Evolutionary conservation across 2,113 vertebrate genomes (phyloP).

Genomic region (Neogale vison): DNA sequence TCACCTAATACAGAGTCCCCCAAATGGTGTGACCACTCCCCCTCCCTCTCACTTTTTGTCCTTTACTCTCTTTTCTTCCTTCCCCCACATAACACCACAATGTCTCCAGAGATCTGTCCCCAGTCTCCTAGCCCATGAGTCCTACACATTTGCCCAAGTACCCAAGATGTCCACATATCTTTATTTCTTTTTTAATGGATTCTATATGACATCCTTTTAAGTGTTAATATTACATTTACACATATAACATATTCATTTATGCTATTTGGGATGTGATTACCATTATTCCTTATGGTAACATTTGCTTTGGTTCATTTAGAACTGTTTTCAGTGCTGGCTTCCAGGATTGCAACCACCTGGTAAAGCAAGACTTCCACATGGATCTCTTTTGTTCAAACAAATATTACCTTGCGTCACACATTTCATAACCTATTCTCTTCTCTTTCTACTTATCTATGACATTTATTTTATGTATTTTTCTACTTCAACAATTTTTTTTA

Average conservation of each 20-base stretch:
- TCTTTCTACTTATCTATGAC: neutral
- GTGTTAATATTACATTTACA: neutral
- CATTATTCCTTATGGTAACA: neutral
- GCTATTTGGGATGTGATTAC: neutral
- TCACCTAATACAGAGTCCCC: neutral
- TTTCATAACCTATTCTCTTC: neutral
- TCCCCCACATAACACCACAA: neutral
- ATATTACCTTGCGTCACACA: neutral
- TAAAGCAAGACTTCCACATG: neutral
- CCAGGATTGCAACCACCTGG: neutral
- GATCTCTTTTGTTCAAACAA: neutral
- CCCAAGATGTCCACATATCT: neutral
- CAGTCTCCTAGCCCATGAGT: accelerated
- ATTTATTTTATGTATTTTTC: neutral
- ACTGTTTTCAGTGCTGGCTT: neutral
- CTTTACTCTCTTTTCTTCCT: neutral
- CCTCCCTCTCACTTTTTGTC: accelerated
- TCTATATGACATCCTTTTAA: neutral
- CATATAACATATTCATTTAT: neutral
- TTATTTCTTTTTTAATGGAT: neutral
- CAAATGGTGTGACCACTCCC: accelerated
- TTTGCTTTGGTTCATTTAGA: neutral
- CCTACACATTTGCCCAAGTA: neutral
- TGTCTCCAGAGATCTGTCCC: neutral
- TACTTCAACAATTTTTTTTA: neutral